Percentiles rank a stretch among this genome's conserved stretches.
Evolutionary conservation across 2,113 vertebrate genomes (phyloP).

Genomic region (Saiga tatarica): DNA sequence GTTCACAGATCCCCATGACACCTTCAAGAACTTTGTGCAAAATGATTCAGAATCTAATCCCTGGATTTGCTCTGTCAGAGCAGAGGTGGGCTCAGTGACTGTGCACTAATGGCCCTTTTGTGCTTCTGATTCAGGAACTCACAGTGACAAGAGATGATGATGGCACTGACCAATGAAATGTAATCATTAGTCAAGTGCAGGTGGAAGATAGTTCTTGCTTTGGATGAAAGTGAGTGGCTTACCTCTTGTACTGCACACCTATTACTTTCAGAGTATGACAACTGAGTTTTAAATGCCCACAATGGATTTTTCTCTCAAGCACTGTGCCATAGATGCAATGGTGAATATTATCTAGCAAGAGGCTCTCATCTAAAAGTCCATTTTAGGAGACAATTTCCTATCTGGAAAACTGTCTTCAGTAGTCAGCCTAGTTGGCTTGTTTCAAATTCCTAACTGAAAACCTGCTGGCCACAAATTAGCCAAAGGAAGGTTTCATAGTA

Average conservation of each 20-base stretch:
- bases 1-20: background rate
- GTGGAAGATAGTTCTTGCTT: background rate
- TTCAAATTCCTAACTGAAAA: background rate
- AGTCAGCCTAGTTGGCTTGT: background rate
- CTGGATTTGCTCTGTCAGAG: background rate
- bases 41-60: background rate
- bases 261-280: background rate
- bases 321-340: background rate
- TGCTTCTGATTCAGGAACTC: background rate
- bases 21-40: background rate
- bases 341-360: background rate
- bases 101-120: background rate
- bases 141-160: background rate
- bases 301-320: background rate
- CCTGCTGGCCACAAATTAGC: background rate
- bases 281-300: conserved; percentile 13
- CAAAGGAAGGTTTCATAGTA: background rate
- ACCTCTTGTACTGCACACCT: background rate
- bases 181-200: background rate
- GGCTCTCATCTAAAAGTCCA: background rate
- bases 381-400: background rate
- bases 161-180: background rate
- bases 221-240: background rate
- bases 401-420: background rate
- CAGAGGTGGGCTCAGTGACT: background rate